A percentile compares a stretch with the other conserved stretches of the same genome.
phyloP scores from a whole-genome alignment of 2,797 vertebrate species.

The Alosa sapidissima region DNA sequence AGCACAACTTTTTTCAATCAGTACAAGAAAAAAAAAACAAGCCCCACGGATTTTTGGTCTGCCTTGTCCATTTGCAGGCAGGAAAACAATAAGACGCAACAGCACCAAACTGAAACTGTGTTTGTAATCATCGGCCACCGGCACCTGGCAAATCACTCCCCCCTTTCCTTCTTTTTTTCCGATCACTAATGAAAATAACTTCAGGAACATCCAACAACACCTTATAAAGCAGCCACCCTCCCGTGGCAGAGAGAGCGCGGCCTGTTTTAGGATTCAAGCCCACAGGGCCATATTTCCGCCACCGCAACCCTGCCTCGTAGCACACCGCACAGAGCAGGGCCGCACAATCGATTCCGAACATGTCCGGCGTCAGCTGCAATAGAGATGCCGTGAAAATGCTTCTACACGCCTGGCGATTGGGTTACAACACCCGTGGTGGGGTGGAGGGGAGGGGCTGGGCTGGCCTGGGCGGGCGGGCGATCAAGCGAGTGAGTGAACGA shows the following conservation, averaged over 20 bases:
- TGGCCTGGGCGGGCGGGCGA: background rate
- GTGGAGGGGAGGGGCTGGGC: background rate
- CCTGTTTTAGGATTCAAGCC: conserved; percentile 64
- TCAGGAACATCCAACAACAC: conserved; percentile 59
- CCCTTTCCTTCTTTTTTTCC: conserved; percentile 36
- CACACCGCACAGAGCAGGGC: background rate
- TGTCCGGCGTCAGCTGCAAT: conserved; percentile 58
- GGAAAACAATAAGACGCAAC: conserved; percentile 2
- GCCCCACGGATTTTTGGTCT: conserved; percentile 10
- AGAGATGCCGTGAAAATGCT: conserved; percentile 59
- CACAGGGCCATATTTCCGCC: conserved; percentile 59
- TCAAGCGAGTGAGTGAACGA: background rate
- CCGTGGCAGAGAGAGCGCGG: conserved; percentile 37
- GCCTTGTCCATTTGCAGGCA: background rate
- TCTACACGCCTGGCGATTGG: conserved; percentile 52
- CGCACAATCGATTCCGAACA: conserved; percentile 58
- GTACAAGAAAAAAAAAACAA: background rate
- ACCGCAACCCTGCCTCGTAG: conserved; percentile 50
- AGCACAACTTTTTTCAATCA: background rate
- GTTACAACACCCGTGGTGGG: conserved; percentile 49
- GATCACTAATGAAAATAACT: conserved; percentile 55
- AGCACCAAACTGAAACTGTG: conserved; percentile 48
- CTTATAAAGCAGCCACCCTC: conserved; percentile 57
- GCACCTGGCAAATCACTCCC: conserved; percentile 63
- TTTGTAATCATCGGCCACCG: conserved; percentile 61